phyloP scores from a whole-genome alignment of 2,797 vertebrate genomes.

The Cottoperca gobio region DNA sequence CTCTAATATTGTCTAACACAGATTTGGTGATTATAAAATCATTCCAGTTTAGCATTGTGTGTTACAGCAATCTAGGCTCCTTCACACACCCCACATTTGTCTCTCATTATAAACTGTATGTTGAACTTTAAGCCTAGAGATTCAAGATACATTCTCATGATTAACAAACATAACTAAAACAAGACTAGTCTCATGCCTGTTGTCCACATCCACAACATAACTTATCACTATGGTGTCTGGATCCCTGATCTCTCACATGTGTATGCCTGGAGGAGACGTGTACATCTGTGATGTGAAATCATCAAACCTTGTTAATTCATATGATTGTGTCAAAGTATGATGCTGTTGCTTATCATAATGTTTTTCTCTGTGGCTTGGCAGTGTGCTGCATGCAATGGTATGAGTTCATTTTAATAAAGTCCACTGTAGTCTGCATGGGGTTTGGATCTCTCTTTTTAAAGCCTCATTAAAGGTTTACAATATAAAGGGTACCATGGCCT shows the following conservation, averaged over 20 bases:
- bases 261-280: not conserved
- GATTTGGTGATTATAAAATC: not conserved
- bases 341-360: conserved; percentile 19
- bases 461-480: not conserved
- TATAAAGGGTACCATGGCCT: not conserved
- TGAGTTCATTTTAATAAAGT: conserved; percentile 53
- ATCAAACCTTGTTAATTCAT: conserved; percentile 10
- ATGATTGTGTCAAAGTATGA: conserved; percentile 10
- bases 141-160: not conserved
- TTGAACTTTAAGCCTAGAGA: not conserved
- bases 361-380: conserved; percentile 32
- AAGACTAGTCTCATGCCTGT: not conserved
- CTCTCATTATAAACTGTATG: not conserved
- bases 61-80: not conserved
- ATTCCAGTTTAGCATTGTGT: not conserved
- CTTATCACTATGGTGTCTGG: not conserved
- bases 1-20: not conserved
- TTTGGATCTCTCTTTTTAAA: conserved; percentile 3
- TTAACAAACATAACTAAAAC: conserved; percentile 19
- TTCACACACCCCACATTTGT: not conserved
- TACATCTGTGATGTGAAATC: conserved; percentile 15
- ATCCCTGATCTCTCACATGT: not conserved
- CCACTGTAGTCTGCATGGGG: conserved; percentile 2
- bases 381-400: conserved; percentile 29
- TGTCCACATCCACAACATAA: not conserved